Percentiles rank a stretch among this genome's conserved stretches.
phyloP scores from a whole-genome alignment of 2,888 invertebrate species.

The Drosophila koepferae region DNA sequence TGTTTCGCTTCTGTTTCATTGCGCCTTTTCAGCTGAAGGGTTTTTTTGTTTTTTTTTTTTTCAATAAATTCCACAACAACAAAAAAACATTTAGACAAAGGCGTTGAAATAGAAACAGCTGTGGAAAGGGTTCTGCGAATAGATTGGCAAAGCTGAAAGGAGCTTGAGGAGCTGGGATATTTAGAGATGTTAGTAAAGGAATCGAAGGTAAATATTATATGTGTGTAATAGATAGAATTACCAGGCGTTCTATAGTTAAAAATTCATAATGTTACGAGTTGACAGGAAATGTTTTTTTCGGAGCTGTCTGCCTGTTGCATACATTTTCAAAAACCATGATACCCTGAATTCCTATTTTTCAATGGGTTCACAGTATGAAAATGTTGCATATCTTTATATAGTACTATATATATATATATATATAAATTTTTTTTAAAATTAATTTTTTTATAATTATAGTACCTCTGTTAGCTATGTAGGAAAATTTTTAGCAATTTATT shows the following conservation, averaged over 20 bases:
- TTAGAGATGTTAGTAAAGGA: not conserved
- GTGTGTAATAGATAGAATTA: not conserved
- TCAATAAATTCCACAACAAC: conserved; percentile 55
- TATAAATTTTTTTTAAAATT: too few species aligned
- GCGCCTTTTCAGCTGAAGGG: conserved; percentile 25
- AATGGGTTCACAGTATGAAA: too few species aligned
- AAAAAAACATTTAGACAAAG: conserved; percentile 44
- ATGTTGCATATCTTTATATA: too few species aligned
- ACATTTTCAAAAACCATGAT: too few species aligned
- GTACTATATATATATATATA: too few species aligned
- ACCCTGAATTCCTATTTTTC: too few species aligned
- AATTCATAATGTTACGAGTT: too few species aligned
- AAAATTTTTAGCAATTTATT: too few species aligned
- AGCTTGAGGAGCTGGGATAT: not conserved
- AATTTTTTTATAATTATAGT: too few species aligned
- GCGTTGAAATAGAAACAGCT: conserved; percentile 42
- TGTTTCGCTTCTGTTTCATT: conserved; percentile 68
- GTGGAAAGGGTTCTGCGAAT: conserved; percentile 4
- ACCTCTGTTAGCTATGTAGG: too few species aligned
- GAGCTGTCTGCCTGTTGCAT: too few species aligned
- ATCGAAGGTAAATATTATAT: not conserved
- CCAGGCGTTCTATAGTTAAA: not conserved
- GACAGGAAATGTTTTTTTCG: too few species aligned
- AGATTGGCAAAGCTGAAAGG: not conserved
- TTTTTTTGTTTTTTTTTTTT: conserved; percentile 17